phyloP scores from a whole-genome alignment of 2,888 invertebrate species.

The Cantharis lateralis region DNA sequence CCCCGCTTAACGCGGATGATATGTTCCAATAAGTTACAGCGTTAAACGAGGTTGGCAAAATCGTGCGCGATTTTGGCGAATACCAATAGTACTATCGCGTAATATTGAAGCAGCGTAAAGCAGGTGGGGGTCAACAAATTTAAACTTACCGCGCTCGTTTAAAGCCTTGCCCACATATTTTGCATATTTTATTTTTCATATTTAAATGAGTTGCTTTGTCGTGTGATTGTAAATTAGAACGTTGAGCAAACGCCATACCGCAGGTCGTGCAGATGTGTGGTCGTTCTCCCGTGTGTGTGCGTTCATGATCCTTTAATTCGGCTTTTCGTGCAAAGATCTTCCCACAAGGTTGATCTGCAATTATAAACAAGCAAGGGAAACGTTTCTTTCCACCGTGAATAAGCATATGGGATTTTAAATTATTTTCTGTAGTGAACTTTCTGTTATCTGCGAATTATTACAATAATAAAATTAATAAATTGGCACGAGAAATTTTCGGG shows the following conservation, averaged over 20 bases:
- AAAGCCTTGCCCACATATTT: neutral
- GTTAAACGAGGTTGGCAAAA: no score
- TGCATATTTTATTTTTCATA: neutral
- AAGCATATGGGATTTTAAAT: neutral
- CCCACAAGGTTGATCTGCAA: neutral
- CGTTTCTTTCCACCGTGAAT: neutral
- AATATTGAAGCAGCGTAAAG: no score
- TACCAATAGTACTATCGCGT: no score
- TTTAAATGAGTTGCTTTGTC: neutral
- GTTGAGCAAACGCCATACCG: neutral
- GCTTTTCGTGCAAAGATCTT: neutral
- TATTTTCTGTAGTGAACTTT: neutral
- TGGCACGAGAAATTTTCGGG: no score
- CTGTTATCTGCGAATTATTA: neutral
- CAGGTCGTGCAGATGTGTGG: neutral
- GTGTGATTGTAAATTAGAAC: neutral
- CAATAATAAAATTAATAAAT: no score
- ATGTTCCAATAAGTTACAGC: no score
- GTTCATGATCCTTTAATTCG: neutral
- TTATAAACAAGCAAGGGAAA: rapidly evolving
- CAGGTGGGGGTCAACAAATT: no score
- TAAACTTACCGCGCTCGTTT: neutral
- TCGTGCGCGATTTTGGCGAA: no score
- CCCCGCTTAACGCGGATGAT: no score
- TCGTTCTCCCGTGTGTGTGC: neutral